A percentile compares a stretch with the other conserved stretches of the same genome.
Conservation (phyloP, 2,888 invertebrate species). For the Netelia melanura region DNA sequence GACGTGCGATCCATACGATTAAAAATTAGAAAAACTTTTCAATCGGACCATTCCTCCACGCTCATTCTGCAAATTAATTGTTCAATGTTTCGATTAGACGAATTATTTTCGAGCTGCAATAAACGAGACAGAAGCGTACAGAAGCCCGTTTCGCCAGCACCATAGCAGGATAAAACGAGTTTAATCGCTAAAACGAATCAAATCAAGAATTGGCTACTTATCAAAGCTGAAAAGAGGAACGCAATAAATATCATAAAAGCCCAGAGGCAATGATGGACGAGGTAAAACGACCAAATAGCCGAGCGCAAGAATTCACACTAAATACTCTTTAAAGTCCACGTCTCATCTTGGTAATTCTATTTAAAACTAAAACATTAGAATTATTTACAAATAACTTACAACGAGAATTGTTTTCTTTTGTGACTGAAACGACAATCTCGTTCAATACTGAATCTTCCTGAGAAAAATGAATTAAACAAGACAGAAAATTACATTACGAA, state of each 20-base stretch:
- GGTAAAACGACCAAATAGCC: neutral
- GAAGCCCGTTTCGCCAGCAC: slow-evolving; percentile 52
- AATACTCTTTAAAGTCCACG: neutral
- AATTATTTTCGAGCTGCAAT: slow-evolving; percentile 19
- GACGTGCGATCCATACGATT: slow-evolving; percentile 7
- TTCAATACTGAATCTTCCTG: slow-evolving; percentile 60
- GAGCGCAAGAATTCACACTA: neutral
- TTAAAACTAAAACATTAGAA: neutral
- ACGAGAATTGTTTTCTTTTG: slow-evolving; percentile 21
- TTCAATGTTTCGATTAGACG: slow-evolving; percentile 51
- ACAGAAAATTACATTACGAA: slow-evolving; percentile 40
- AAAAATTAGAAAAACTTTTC: slow-evolving; percentile 53
- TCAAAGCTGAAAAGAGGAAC: neutral
- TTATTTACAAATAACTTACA: slow-evolving; percentile 31
- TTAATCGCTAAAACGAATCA: neutral
- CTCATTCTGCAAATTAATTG: slow-evolving; percentile 76
- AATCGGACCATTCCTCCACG: slow-evolving; percentile 77
- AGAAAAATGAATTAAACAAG: slow-evolving; percentile 33
- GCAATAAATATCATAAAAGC: slow-evolving; percentile 14
- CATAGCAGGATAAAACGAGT: slow-evolving; percentile 22
- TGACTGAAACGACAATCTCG: slow-evolving; percentile 14
- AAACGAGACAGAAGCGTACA: slow-evolving; percentile 44
- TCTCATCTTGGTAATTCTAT: slow-evolving; percentile 6
- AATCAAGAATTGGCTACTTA: neutral
- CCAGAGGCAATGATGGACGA: neutral